These are phyloP conservation scores for Gambusia affinis DNA, from an alignment of 2,113 vertebrate species.

Conservation along the genomic window DNA sequence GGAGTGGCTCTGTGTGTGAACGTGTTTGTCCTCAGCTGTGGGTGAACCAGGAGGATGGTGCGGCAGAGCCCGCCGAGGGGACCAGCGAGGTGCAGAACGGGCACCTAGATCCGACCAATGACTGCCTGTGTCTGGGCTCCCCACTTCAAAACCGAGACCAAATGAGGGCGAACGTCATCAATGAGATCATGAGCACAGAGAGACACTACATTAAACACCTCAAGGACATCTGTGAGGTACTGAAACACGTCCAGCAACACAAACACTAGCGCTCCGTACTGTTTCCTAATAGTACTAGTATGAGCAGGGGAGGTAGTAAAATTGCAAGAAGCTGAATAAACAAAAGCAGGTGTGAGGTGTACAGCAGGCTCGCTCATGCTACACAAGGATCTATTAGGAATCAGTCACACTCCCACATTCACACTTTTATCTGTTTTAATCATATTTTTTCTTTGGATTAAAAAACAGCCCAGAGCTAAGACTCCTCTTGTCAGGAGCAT, in stretches of 20 bases:
- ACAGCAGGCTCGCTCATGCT: conserved; percentile 13
- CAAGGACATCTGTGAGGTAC: conserved; percentile 98
- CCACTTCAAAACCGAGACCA: conserved; percentile 97
- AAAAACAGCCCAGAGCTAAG: conserved; percentile 32
- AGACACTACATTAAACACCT: conserved; percentile 99
- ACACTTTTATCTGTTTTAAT: conserved; percentile 25
- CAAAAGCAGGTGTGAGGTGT: not conserved
- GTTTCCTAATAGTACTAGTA: conserved; percentile 1
- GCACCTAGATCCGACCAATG: conserved; percentile 92
- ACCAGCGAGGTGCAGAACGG: conserved; percentile 96
- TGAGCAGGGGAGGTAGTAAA: conserved; percentile 3
- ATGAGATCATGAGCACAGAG: conserved; percentile 99
- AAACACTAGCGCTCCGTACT: not conserved
- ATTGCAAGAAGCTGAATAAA: conserved; percentile 18
- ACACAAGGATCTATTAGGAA: conserved; percentile 12
- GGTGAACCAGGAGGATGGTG: conserved; percentile 97
- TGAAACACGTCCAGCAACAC: conserved; percentile 19
- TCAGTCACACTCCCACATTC: conserved; percentile 59
- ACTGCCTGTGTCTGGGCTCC: conserved; percentile 95
- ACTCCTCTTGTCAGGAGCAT: conserved; percentile 20
- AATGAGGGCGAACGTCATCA: conserved; percentile 99
- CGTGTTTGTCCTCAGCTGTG: conserved; percentile 86
- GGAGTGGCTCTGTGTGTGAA: conserved; percentile 26
- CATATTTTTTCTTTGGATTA: conserved; percentile 29
- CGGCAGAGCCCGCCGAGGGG: conserved; percentile 87